Base-by-base conservation (phyloP, 2,113 vertebrate species). In the Perca flavescens region DNA sequence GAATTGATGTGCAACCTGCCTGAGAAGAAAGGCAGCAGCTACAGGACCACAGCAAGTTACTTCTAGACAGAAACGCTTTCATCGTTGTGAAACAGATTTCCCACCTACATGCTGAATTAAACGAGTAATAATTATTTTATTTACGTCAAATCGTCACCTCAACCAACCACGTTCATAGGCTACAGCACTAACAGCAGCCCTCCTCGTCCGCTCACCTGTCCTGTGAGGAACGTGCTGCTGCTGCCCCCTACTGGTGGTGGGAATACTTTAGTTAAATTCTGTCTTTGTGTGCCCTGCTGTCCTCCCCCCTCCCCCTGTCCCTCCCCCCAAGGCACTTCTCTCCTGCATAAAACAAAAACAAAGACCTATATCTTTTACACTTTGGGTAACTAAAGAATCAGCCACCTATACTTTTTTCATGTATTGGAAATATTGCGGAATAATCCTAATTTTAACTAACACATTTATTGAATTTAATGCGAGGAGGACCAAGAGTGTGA, bases 231-330 rank as follows among this genome's bases (percentile, higher is more conserved):
- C 47, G 0, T 1, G 14, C 31, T 60, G 75, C 70, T 75, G 75
- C 70, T 75, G 75, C 76, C 47, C 36, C 34, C 72, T 87, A 17
- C 31, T 34, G 72, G 68, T 71, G 3, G 14, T 25, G 25, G 25
- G 25, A n/a, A n/a, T n/a, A n/a, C n/a, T n/a, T 1, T n/a, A 25
- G 10, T 57, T 19, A 12, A 1, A 13, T 12, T 47, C 2, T 34
- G 17, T 46, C 21, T 22, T 5, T 5, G 36, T 28, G 6, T 6
- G 4, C 12, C 31, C 50, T 36, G 17, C 67, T n/a, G 67, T 25
- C 25, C 25, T 25, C 25, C 25, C 25, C 25, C 25, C 25, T 25
- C 1, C 25, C 25, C 25, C 25, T 25, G 1, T 25, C 25, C 25
- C 25, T 9, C 14, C 7, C 1, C 11, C 43, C 36, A 36, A 67